phyloP scores from a whole-genome alignment of 2,888 invertebrate genomes.

The Phengaris alcon region DNA sequence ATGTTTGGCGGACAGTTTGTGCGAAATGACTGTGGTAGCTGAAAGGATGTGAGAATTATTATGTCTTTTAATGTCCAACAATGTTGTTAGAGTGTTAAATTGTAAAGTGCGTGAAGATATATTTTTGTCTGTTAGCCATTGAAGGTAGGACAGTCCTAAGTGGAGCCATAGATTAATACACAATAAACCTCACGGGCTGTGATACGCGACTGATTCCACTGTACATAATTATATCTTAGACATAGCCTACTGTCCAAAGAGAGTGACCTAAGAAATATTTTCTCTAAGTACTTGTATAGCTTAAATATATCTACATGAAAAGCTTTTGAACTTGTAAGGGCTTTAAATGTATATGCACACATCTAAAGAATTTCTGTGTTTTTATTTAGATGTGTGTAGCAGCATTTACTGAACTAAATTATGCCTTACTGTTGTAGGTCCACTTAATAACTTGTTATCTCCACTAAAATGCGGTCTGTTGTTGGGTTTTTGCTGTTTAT shows the following conservation, averaged over 20 bases:
- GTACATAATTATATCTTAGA: conserved; percentile 45
- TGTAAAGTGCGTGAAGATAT: conserved; percentile 28
- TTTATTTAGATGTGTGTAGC: conserved; percentile 5
- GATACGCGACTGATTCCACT: conserved; percentile 54
- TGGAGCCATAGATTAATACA: conserved; percentile 41
- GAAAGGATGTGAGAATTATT: not conserved
- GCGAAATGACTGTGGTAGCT: not conserved
- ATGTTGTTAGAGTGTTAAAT: conserved; percentile 7
- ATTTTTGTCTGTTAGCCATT: conserved; percentile 29
- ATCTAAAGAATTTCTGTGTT: not conserved
- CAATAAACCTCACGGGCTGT: conserved; percentile 49
- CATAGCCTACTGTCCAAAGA: conserved; percentile 37
- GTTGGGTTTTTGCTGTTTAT: conserved; percentile 23
- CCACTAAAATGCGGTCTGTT: conserved; percentile 20
- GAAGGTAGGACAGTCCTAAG: conserved; percentile 42
- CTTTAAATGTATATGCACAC: conserved; percentile 4
- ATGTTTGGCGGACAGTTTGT: not conserved
- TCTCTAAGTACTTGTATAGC: conserved; percentile 16
- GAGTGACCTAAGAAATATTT: conserved; percentile 30
- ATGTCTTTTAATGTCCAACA: not conserved
- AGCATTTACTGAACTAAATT: not conserved
- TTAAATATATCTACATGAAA: conserved; percentile 18
- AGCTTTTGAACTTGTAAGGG: not conserved
- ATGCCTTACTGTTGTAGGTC: conserved; percentile 8
- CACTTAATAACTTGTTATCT: conserved; percentile 14